Evolutionary conservation across 1,140 invertebrate species (phyloP).

Genomic region (Caenorhabditis remanei): DNA sequence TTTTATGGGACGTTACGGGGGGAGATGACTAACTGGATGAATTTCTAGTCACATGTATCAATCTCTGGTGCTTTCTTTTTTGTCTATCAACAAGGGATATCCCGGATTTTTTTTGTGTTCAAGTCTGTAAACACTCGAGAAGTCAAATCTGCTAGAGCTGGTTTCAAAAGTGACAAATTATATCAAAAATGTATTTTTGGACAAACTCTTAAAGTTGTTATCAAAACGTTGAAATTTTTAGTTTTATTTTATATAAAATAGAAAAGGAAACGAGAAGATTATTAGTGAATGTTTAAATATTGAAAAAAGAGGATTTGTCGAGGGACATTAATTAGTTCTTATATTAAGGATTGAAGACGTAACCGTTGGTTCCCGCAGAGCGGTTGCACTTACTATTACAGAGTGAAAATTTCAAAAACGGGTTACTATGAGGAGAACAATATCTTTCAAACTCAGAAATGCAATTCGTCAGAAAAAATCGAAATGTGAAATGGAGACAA

Average conservation of each 20-base stretch:
- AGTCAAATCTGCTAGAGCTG: neutral
- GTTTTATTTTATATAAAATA: neutral
- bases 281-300: neutral
- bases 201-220: too few species aligned
- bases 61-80: conserved; percentile 21
- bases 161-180: too few species aligned
- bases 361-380: neutral
- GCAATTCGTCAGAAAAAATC: conserved; percentile 3
- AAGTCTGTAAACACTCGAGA: neutral
- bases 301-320: neutral
- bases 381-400: neutral
- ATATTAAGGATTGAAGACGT: neutral
- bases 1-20: neutral
- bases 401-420: neutral
- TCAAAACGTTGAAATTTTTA: too few species aligned
- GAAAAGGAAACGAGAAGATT: neutral
- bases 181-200: too few species aligned
- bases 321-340: neutral
- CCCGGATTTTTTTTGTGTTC: conserved; percentile 11
- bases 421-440: neutral
- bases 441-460: neutral
- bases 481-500: neutral
- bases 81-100: conserved; percentile 6
- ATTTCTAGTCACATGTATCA: conserved; percentile 45
- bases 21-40: conserved; percentile 40